Evolutionary conservation across 2,888 invertebrate species (phyloP).

Genomic region (Antitype chi): DNA sequence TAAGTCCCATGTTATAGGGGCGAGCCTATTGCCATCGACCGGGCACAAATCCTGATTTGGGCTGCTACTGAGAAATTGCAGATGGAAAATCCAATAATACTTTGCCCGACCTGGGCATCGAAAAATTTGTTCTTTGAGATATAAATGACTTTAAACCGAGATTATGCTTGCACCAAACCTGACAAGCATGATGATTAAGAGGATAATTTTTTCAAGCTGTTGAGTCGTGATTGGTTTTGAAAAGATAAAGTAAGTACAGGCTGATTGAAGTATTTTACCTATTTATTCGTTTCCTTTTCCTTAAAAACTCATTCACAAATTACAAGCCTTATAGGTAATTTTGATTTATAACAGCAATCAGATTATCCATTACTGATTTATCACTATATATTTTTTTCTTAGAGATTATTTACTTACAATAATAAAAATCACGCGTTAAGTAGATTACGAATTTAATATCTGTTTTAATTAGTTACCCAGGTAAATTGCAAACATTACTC

Average conservation of each 20-base stretch:
- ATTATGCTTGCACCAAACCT: background rate
- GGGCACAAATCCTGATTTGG: too few relatives aligned
- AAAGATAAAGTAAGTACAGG: background rate
- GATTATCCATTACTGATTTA: slow-evolving; percentile 23
- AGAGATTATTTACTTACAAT: slow-evolving; percentile 36
- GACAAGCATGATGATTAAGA: background rate
- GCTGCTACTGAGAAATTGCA: too few relatives aligned
- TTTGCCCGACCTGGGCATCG: too few relatives aligned
- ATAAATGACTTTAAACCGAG: too few relatives aligned
- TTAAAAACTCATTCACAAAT: slow-evolving; percentile 4
- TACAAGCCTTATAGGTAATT: background rate
- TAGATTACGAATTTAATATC: slow-evolving; percentile 28
- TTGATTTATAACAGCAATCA: background rate
- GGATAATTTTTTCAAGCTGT: background rate
- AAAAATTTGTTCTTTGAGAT: too few relatives aligned
- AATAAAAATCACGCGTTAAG: slow-evolving; percentile 28
- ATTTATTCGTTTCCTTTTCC: background rate
- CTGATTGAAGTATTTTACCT: background rate
- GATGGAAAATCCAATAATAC: too few relatives aligned
- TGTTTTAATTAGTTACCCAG: background rate
- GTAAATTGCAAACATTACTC: slow-evolving; percentile 15
- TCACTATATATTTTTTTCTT: slow-evolving; percentile 6
- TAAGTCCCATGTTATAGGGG: too few relatives aligned
- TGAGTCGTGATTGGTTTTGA: too few relatives aligned
- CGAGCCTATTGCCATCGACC: too few relatives aligned